Conservation (phyloP, 2,797 vertebrate species). For the Spondyliosoma cantharus region DNA sequence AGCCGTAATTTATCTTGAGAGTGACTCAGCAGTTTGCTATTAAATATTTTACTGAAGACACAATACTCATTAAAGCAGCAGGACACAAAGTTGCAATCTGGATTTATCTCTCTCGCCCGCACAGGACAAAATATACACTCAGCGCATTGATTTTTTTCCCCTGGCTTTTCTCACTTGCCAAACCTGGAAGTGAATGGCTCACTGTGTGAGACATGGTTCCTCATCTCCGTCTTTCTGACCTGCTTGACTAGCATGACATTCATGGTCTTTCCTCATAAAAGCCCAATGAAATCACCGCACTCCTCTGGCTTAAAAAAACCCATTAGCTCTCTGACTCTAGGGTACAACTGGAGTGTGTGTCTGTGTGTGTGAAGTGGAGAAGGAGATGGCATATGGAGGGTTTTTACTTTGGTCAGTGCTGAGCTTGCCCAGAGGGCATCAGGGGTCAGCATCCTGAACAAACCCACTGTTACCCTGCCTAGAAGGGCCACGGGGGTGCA, state of each 20-base stretch:
- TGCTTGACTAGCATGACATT: constrained; percentile 80
- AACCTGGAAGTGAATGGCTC: constrained; percentile 44
- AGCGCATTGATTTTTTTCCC: constrained; percentile 24
- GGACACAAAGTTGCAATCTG: neutral
- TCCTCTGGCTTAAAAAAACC: constrained; percentile 73
- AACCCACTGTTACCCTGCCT: constrained; percentile 81
- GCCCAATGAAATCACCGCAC: constrained; percentile 65
- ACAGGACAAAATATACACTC: constrained; percentile 12
- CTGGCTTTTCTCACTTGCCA: constrained; percentile 23
- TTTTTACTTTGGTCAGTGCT: constrained; percentile 81
- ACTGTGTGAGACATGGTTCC: constrained; percentile 68
- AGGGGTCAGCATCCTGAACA: constrained; percentile 82
- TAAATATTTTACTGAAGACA: constrained; percentile 9
- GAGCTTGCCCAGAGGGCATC: constrained; percentile 81
- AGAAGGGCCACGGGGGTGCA: constrained; percentile 59
- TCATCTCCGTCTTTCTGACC: constrained; percentile 72
- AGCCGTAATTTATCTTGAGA: neutral
- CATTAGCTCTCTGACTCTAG: constrained; percentile 77
- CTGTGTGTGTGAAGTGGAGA: constrained; percentile 64
- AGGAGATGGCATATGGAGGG: constrained; percentile 81
- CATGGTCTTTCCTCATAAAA: constrained; percentile 68
- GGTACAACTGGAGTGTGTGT: constrained; percentile 72
- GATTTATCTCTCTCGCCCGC: constrained; percentile 18
- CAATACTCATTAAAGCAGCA: neutral
- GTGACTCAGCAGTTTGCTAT: constrained; percentile 17